Conservation (phyloP, 2,888 invertebrate genomes). For the Pharmacophagus antenor region DNA sequence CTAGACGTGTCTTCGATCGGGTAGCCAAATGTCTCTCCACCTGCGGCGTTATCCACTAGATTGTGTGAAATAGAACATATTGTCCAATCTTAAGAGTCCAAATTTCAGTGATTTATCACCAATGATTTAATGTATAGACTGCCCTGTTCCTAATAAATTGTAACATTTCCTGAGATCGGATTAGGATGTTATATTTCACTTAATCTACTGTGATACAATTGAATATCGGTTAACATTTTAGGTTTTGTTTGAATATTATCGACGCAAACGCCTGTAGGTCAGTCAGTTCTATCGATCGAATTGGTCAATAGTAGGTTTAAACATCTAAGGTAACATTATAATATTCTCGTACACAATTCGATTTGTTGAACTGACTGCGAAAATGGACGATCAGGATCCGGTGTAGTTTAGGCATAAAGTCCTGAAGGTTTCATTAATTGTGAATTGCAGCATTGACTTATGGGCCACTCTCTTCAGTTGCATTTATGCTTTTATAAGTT, state of each 20-base stretch:
- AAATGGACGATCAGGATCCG: constrained; percentile 51
- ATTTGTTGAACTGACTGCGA: constrained; percentile 56
- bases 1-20: constrained; percentile 72
- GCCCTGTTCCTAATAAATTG: constrained; percentile 72
- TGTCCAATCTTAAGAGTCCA: constrained; percentile 53
- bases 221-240: constrained; percentile 31
- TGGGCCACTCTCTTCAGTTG: constrained; percentile 15
- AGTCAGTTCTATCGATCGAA: constrained; percentile 57
- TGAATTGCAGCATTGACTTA: constrained; percentile 40
- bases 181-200: constrained; percentile 53
- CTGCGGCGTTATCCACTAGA: constrained; percentile 54
- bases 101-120: constrained; percentile 78
- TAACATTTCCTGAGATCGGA: constrained; percentile 52
- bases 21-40: constrained; percentile 41
- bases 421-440: constrained; percentile 46
- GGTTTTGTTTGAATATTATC: constrained; percentile 34
- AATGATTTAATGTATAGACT: constrained; percentile 74
- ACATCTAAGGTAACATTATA: constrained; percentile 15
- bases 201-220: constrained; percentile 62
- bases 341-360: constrained; percentile 38
- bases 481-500: constrained; percentile 32
- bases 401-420: constrained; percentile 53
- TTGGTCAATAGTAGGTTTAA: constrained; percentile 25
- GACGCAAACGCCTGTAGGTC: constrained; percentile 35
- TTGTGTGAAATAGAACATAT: constrained; percentile 64